Conservation (phyloP, 1,140 invertebrate genomes). For the Drosophila kikkawai region DNA sequence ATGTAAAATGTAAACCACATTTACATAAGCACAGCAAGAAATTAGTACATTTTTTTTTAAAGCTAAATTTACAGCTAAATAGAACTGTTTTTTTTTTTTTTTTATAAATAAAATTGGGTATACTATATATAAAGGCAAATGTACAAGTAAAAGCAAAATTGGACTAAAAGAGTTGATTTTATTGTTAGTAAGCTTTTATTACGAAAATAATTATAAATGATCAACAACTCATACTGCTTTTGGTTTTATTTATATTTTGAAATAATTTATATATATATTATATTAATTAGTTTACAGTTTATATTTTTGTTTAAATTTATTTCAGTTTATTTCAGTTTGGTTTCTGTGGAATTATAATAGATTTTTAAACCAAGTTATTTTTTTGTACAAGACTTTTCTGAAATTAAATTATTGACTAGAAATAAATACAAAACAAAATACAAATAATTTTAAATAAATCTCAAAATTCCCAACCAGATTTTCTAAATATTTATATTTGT, state of each 20-base stretch:
- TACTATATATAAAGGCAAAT: not conserved
- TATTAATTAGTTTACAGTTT: no score
- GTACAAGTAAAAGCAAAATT: not conserved
- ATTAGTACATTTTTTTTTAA: not conserved
- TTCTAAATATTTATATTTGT: not conserved
- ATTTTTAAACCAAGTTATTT: not conserved
- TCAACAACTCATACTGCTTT: rapidly evolving
- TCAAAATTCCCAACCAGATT: not conserved
- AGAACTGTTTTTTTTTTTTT: not conserved
- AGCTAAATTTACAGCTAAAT: not conserved
- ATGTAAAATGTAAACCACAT: constrained; percentile 32
- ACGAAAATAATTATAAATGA: not conserved
- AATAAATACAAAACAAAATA: not conserved
- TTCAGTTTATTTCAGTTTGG: not conserved
- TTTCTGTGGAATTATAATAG: no score
- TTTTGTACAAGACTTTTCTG: not conserved
- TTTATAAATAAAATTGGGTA: not conserved
- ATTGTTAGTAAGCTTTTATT: not conserved
- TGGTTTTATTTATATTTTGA: not conserved
- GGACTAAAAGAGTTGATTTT: not conserved
- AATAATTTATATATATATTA: no score
- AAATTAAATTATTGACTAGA: not conserved
- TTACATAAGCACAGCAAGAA: constrained; percentile 13
- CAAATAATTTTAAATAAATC: not conserved
- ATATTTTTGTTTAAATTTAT: not conserved